Evolutionary conservation across 2,888 invertebrate genomes (phyloP), one percentile per base, ranked within the genome.

Genomic region (Pyralis farinalis): DNA sequence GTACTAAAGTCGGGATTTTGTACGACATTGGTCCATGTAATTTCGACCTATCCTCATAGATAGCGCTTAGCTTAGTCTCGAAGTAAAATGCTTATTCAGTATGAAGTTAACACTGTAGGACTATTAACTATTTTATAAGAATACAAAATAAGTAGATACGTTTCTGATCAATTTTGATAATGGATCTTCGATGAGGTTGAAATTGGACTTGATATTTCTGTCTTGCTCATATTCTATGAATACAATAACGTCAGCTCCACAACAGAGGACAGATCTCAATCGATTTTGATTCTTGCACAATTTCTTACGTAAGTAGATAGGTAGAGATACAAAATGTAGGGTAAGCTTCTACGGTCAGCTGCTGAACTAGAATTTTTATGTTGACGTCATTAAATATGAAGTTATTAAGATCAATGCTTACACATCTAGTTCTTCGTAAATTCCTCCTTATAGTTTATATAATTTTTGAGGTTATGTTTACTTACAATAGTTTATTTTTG

Each of bases 261-360:
- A 21, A 33, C 1, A 44, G 44, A 31, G 38, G 37, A 39, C 38
- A 34, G 11, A 28, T 38, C 25, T 12, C 32, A 57, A 55, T 51
- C 51, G 47, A 57, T 64, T 72, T 71, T 57, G 59, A 70, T 64
- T 78, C 63, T 67, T 80, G 84, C 86, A 86, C 86, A 85, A 85
- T 74, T 82, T 83, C 76, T 75, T 64, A 70, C 61, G 51, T 82
- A 84, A 73, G 71, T 80, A 82, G 78, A 69, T 85, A 85, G 80
- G 63, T 80, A 80, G 75, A 57, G 53, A 58, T 69, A 76, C 67
- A 67, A 63, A 76, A 74, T 78, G 46, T 77, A 75, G 66, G 40
- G 43, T 78, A 69, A 67, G 61, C 53, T 51, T 58, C 61, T 71
- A 58, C 71, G 69, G 61, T 63, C 70, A 63, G 60, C 63, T 61